phyloP scores from a whole-genome alignment of 2,888 invertebrate genomes.

The Caenorhabditis sp. region DNA sequence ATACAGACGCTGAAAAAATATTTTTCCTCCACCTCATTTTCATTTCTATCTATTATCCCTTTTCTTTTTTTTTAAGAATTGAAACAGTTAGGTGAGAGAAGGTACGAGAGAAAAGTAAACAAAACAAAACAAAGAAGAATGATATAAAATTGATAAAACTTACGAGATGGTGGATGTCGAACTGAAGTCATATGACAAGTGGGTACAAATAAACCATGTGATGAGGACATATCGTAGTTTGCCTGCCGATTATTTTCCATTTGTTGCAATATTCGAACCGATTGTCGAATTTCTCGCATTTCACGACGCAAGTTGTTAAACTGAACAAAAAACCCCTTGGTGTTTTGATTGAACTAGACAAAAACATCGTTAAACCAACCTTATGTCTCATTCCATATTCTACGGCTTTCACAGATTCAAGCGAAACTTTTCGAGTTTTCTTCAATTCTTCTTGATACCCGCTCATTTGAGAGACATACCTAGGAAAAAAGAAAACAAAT shows the following conservation, averaged over 20 bases:
- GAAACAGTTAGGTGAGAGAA: too few relatives aligned
- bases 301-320: constrained; percentile 28
- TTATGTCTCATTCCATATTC: constrained; percentile 16
- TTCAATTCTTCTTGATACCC: constrained; percentile 35
- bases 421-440: constrained; percentile 14
- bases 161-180: background rate
- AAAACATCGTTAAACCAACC: background rate
- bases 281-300: constrained; percentile 23
- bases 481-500: background rate
- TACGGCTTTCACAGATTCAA: constrained; percentile 13
- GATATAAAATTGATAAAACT: background rate
- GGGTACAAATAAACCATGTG: constrained; percentile 20
- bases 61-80: too few relatives aligned
- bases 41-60: too few relatives aligned
- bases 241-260: constrained; percentile 17
- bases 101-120: too few relatives aligned
- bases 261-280: constrained; percentile 18
- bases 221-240: constrained; percentile 9
- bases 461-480: constrained; percentile 39
- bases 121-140: too few relatives aligned
- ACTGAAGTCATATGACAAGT: constrained; percentile 33
- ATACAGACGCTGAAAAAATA: background rate
- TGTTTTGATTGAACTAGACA: too few relatives aligned
- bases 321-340: too few relatives aligned
- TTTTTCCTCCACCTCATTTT: too few relatives aligned